phyloP scores from a whole-genome alignment of 2,797 vertebrate species.

The Cyclopterus lumpus region DNA sequence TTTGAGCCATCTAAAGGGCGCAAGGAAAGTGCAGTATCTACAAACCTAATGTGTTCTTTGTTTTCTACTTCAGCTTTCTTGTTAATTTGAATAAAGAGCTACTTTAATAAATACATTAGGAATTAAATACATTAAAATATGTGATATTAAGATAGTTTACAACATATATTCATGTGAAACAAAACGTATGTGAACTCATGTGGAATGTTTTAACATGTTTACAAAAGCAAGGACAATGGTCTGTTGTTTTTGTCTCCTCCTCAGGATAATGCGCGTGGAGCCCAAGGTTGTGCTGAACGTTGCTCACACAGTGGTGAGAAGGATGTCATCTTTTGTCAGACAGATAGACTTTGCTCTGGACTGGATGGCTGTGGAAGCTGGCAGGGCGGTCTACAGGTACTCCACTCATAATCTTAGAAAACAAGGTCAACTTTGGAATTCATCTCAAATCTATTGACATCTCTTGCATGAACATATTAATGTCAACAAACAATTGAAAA shows the following conservation, averaged over 20 bases:
- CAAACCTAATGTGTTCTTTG: neutral
- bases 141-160: neutral
- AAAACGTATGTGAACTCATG: neutral
- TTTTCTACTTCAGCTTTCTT: neutral
- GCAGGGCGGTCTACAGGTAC: conserved; percentile 93
- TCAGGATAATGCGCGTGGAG: conserved; percentile 89
- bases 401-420: neutral
- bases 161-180: neutral
- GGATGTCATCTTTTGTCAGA: conserved; percentile 93
- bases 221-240: neutral
- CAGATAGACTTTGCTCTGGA: conserved; percentile 97
- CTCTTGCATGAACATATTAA: no score
- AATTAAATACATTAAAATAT: neutral
- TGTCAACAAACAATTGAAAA: neutral
- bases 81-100: neutral
- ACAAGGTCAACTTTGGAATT: neutral
- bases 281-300: conserved; percentile 90
- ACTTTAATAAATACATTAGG: neutral
- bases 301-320: conserved; percentile 91
- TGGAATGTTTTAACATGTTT: neutral
- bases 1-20: neutral
- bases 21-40: neutral
- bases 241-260: neutral
- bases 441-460: no score
- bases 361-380: conserved; percentile 98